Evolutionary conservation across 2,888 invertebrate genomes (phyloP), one percentile per base, ranked within the genome.

Genomic region (Eristalinus sepulchralis): DNA sequence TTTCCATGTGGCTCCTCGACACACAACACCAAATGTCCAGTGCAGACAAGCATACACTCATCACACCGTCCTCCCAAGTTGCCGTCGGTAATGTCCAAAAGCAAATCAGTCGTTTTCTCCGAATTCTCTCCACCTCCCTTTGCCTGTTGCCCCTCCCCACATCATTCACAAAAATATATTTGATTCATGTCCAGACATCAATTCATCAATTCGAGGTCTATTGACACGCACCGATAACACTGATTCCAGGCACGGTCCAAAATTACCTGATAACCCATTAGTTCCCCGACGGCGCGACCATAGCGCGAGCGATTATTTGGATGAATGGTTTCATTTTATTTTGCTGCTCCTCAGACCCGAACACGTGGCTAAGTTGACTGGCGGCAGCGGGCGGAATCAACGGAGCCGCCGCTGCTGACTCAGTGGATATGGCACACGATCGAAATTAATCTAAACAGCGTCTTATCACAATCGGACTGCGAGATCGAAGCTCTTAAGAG

Each of bases 321-420:
- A 85, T 85, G 71, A 85, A 85, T 71, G 68, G 27, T 81, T 80
- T 81, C 81, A 85, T 81, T 81, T 84, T 72, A 84, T 76, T 70
- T 71, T 39, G 47, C 47, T 27, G 17, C 8, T 53, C 0, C 62
- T 59, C 60, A 67, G 72, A 76, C 76, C 33, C 62, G 36, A 72
- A 77, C 84, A 81, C 84, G 84, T 85, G 81, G 67, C 76, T 81
- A 67, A 20, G 62, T 39, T 53, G 47, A 73, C 34, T 62, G n/a
- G n/a, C 27, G 27, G 27, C 27, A 5, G 27, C 34, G 34, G 53
- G 20, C 8, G 39, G 64, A 47, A 71, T 17, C 55, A 72, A 66
- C 68, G 36, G 27, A 62, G 27, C 27, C 27, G 27, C n/a, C 27
- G 27, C 27, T 27, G 27, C 47, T 82, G 82, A 82, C 73, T 82